These are phyloP conservation scores for Phalacrocorax pelagicus DNA, from an alignment of 2,113 vertebrate genomes.

Conservation along the genomic window DNA sequence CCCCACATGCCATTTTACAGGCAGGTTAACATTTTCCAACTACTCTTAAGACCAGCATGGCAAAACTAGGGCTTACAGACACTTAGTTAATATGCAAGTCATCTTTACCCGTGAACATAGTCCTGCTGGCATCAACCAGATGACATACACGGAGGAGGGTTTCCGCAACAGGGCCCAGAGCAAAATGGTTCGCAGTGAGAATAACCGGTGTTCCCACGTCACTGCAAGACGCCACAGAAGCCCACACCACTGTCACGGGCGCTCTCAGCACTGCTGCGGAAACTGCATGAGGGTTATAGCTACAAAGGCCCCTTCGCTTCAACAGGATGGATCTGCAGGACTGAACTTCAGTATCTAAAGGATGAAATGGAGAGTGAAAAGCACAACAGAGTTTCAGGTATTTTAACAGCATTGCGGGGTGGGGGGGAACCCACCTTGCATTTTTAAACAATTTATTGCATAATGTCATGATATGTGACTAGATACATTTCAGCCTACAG, in stretches of 20 bases:
- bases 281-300: not conserved
- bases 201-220: rapidly evolving
- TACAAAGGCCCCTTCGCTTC: not conserved
- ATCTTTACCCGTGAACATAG: not conserved
- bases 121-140: not conserved
- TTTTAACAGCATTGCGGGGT: slow-evolving; percentile 16
- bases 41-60: not conserved
- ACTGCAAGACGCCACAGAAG: not conserved
- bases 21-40: not conserved
- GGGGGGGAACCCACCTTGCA: slow-evolving; percentile 5
- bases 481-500: slow-evolving; percentile 69
- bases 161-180: not conserved
- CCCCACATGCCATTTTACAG: rapidly evolving
- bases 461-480: slow-evolving; percentile 71
- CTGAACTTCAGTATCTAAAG: not conserved
- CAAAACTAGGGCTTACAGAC: not conserved
- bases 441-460: slow-evolving; percentile 75
- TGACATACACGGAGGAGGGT: not conserved
- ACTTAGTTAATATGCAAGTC: not conserved
- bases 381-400: not conserved
- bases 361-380: not conserved
- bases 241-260: rapidly evolving
- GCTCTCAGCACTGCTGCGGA: not conserved
- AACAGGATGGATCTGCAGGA: not conserved
- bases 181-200: not conserved